These are phyloP conservation scores for Barbus barbus DNA, from an alignment of 2,113 vertebrate genomes.

Conservation along the genomic window DNA sequence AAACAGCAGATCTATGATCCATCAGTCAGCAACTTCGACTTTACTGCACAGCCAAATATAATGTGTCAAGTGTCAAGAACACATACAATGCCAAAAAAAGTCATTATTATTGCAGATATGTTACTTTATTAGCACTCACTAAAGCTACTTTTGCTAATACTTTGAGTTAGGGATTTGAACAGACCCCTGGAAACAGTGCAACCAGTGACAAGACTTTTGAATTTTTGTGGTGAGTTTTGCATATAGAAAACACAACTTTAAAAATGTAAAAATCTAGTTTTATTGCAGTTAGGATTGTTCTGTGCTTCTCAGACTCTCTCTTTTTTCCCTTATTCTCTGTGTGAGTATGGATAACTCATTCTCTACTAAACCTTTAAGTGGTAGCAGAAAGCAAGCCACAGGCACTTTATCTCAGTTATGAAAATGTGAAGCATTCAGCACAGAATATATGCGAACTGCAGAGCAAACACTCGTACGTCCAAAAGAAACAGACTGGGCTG, in stretches of 20 bases:
- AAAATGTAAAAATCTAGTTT: neutral
- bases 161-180: neutral
- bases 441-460: slow-evolving; percentile 57
- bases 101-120: neutral
- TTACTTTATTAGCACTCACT: neutral
- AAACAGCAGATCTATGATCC: neutral
- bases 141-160: neutral
- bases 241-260: neutral
- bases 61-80: neutral
- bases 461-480: slow-evolving; percentile 65
- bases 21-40: slow-evolving; percentile 28
- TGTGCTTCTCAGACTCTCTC: neutral
- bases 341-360: slow-evolving; percentile 22
- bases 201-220: neutral
- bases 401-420: slow-evolving; percentile 52
- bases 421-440: slow-evolving; percentile 56
- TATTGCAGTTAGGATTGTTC: neutral
- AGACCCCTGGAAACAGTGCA: neutral
- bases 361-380: neutral
- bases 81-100: slow-evolving; percentile 10
- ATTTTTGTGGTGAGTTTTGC: neutral
- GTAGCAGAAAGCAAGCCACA: slow-evolving; percentile 30
- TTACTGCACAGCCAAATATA: slow-evolving; percentile 1
- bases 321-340: neutral
- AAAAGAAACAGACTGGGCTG: slow-evolving; percentile 66